Conservation (phyloP, 2,797 vertebrate genomes). For the Acanthurus leucopareius region DNA sequence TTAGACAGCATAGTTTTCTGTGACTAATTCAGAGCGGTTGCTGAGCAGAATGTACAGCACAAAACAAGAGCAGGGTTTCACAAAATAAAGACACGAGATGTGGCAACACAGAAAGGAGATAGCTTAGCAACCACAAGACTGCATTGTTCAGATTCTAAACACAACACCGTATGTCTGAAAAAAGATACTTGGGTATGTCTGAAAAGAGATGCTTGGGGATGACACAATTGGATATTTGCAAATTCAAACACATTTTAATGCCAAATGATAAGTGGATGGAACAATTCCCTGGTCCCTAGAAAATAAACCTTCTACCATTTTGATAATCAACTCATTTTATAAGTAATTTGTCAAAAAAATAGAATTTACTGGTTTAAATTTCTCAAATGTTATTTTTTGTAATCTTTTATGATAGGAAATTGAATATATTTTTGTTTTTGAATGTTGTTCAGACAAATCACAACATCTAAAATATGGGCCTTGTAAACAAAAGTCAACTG, state of each 20-base stretch:
- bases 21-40: constrained; percentile 10
- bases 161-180: neutral
- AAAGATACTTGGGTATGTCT: too few species aligned
- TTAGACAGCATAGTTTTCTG: neutral
- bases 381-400: neutral
- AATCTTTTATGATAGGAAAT: neutral
- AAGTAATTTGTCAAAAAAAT: neutral
- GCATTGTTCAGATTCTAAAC: constrained; percentile 16
- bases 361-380: neutral
- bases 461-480: neutral
- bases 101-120: constrained; percentile 15
- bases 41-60: constrained; percentile 14
- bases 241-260: neutral
- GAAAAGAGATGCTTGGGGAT: too few species aligned
- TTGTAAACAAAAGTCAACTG: too few species aligned
- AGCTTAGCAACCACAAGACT: constrained; percentile 20
- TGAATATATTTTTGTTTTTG: neutral
- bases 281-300: neutral
- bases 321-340: neutral
- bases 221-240: neutral
- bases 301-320: neutral
- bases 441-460: neutral
- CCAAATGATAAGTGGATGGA: neutral
- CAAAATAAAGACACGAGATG: constrained; percentile 17
- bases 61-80: constrained; percentile 14